These are phyloP conservation scores for Sylvilagus floridanus DNA, from an alignment of 2,797 vertebrate genomes.

Conservation along the genomic window DNA sequence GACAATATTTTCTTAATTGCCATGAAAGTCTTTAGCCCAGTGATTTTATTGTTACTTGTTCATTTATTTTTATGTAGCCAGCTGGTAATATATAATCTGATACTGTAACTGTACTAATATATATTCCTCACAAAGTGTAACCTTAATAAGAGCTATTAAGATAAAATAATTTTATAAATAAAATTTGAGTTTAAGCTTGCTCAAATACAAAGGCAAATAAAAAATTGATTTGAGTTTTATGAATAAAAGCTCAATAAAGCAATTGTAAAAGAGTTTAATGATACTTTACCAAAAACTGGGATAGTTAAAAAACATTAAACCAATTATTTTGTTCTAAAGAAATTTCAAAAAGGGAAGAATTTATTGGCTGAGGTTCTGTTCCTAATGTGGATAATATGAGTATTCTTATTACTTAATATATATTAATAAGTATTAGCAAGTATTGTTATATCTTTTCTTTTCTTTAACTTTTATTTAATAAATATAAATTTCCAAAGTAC, in stretches of 20 bases:
- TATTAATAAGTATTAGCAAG: not conserved
- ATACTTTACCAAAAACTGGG: not conserved
- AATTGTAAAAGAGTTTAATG: constrained; percentile 36
- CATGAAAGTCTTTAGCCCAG: not conserved
- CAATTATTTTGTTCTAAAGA: not conserved
- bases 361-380: not conserved
- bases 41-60: constrained; percentile 47
- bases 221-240: constrained; percentile 17
- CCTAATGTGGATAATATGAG: not conserved
- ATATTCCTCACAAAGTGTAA: not conserved
- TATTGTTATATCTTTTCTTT: not conserved
- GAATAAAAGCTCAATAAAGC: not conserved
- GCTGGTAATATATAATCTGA: constrained; percentile 14
- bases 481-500: too few relatives aligned
- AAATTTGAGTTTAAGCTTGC: not conserved
- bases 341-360: not conserved
- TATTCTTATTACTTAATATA: not conserved
- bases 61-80: constrained; percentile 48
- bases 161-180: constrained; percentile 45
- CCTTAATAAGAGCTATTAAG: not conserved
- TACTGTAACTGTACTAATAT: not conserved
- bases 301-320: constrained; percentile 49
- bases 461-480: too few relatives aligned
- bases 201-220: constrained; percentile 7
- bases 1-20: constrained; percentile 53